These are phyloP conservation scores for Rhingia campestris DNA, from an alignment of 2,888 invertebrate species.

Conservation along the genomic window DNA sequence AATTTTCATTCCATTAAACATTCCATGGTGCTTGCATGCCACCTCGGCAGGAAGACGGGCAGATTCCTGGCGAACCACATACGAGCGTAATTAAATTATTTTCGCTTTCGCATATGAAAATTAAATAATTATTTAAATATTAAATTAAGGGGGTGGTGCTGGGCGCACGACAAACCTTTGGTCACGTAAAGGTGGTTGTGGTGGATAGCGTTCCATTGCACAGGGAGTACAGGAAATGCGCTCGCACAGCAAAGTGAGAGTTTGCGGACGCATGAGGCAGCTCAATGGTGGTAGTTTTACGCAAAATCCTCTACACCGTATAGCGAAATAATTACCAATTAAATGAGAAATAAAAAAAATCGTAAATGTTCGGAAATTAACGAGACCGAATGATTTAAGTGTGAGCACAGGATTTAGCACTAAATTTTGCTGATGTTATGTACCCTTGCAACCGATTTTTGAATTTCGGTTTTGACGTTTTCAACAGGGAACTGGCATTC, in stretches of 20 bases:
- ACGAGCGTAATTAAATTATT: constrained; percentile 72
- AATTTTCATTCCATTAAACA: constrained; percentile 72
- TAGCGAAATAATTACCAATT: constrained; percentile 63
- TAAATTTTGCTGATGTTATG: too few relatives aligned
- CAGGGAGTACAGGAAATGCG: constrained; percentile 34
- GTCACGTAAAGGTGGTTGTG: constrained; percentile 7
- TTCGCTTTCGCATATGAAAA: constrained; percentile 73
- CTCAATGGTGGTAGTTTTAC: not conserved
- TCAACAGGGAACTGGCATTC: too few relatives aligned
- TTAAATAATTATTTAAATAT: constrained; percentile 74
- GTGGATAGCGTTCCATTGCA: constrained; percentile 12
- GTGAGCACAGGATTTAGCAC: not conserved
- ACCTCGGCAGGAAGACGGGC: constrained; percentile 19
- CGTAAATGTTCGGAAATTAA: constrained; percentile 51
- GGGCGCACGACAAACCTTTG: not conserved
- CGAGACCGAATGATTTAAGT: constrained; percentile 46
- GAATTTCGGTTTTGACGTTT: too few relatives aligned
- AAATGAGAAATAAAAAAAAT: constrained; percentile 24
- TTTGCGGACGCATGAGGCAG: not conserved
- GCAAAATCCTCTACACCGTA: constrained; percentile 34
- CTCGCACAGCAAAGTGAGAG: constrained; percentile 24
- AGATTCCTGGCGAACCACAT: constrained; percentile 49
- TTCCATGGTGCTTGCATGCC: constrained; percentile 22
- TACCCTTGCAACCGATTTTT: too few relatives aligned
- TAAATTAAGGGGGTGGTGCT: constrained; percentile 58